phyloP scores from a whole-genome alignment of 2,113 vertebrate genomes.

The Notiomystis cincta region DNA sequence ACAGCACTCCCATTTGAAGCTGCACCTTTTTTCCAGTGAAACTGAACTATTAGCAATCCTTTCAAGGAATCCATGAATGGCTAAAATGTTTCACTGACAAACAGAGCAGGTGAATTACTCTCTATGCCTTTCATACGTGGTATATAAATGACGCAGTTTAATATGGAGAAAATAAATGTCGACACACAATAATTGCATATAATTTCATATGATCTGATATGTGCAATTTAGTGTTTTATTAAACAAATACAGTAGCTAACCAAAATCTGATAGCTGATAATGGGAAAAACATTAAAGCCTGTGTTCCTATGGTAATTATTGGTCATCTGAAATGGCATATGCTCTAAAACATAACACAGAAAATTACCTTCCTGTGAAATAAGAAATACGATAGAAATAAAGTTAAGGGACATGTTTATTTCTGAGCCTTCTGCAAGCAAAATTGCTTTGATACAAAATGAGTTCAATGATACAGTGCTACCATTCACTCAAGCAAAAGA shows the following conservation, averaged over 20 bases:
- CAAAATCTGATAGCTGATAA: conserved; percentile 64
- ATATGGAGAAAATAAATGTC: not conserved
- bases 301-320: conserved; percentile 52
- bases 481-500: conserved; percentile 91
- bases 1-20: not conserved
- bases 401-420: conserved; percentile 80
- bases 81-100: not conserved
- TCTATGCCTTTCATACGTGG: not conserved
- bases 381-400: conserved; percentile 75
- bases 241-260: conserved; percentile 66
- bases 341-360: conserved; percentile 55
- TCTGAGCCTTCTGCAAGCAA: conserved; percentile 89
- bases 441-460: conserved; percentile 95
- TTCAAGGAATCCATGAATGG: not conserved
- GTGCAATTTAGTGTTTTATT: conserved; percentile 74
- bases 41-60: not conserved
- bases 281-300: conserved; percentile 68
- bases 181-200: conserved; percentile 42
- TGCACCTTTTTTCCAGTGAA: not conserved
- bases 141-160: not conserved
- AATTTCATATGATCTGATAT: conserved; percentile 23
- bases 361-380: conserved; percentile 52
- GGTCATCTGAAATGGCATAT: conserved; percentile 63
- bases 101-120: not conserved
- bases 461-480: conserved; percentile 86